phyloP scores from a whole-genome alignment of 2,888 invertebrate species.

The Leptura quadrifasciata region DNA sequence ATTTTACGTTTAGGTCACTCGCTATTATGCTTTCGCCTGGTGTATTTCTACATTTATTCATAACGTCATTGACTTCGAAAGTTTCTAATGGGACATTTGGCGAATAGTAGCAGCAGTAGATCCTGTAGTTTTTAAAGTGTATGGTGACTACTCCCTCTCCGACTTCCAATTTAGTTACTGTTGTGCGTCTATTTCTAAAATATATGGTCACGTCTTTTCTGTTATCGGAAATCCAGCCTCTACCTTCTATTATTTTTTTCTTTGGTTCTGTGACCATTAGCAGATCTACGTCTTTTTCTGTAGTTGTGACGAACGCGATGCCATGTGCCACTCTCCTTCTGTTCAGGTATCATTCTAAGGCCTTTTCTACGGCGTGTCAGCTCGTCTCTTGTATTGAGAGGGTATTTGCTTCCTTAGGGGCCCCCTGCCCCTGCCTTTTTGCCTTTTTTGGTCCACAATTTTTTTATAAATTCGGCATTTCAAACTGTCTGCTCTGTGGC shows the following conservation, averaged over 20 bases:
- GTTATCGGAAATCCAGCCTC: conserved; percentile 2
- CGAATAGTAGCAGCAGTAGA: background rate
- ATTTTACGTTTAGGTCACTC: no score
- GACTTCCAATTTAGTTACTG: conserved; percentile 2
- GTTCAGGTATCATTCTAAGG: background rate
- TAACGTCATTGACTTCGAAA: no score
- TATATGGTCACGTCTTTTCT: conserved; percentile 10
- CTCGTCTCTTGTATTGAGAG: background rate
- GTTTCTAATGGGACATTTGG: conserved; percentile 18
- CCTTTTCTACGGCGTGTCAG: background rate
- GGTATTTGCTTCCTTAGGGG: background rate
- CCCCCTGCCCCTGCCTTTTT: background rate
- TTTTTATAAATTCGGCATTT: conserved; percentile 23
- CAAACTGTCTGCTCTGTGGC: conserved; percentile 15
- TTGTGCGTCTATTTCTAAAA: conserved; percentile 7
- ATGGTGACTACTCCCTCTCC: background rate
- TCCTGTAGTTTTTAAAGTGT: conserved; percentile 4
- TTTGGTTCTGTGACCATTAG: no score
- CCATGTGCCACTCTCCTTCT: conserved; percentile 16
- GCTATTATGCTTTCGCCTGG: no score
- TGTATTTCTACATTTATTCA: no score
- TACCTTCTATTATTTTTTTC: conserved; percentile 8
- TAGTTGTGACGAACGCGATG: background rate
- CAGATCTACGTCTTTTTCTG: conserved; percentile 15
- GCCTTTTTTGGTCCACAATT: background rate